Evolutionary conservation across 1,140 invertebrate genomes (phyloP), one percentile per base, ranked within the genome.

Genomic region (Drosophila ogumai): DNA sequence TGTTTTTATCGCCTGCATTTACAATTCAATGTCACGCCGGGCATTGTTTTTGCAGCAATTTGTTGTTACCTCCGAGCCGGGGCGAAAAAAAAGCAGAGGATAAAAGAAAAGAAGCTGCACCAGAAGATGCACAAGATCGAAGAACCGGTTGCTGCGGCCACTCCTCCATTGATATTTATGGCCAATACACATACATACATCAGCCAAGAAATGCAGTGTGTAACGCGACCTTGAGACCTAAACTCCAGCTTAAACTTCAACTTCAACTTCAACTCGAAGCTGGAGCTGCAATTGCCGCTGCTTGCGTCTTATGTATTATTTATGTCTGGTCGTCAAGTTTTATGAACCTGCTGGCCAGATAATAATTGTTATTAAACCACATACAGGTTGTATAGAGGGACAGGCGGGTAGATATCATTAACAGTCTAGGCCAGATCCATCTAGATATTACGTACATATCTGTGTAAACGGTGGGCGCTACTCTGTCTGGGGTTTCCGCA

Each of bases 1-100:
- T 54, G 52, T 75, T 72, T 75, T 82, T 77, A 82, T 76, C 75
- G 71, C 56, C 58, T 72, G 69, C 54, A 74, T 78, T 88, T 90
- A 81, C 80, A 78, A 84, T 90, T 88, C 85, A 88, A 88, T 84
- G 85, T 84, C 85, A 90, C 12, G 59, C 67, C 41, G 32, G 43
- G 32, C 25, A 61, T 76, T 69, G 66, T 75, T 63, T 60, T 56
- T 73, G 49, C 50, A 34, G 28, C 65, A 10, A 12, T 67, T 56
- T 57, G 46, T 59, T 50, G 43, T 59, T 65, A 79, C 73, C 65
- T 46, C 71, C 63, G 68, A 82, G 79, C 43, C 64, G 50, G 38
- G 28, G 28, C 34, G 22, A 75, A 71, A 13, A 28, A 13, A 28
- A 59, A 52, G 40, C 36, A 41, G 47, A 28, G 41, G 68, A 58